phyloP scores from a whole-genome alignment of 2,888 invertebrate genomes.

The Clostera curtula region DNA sequence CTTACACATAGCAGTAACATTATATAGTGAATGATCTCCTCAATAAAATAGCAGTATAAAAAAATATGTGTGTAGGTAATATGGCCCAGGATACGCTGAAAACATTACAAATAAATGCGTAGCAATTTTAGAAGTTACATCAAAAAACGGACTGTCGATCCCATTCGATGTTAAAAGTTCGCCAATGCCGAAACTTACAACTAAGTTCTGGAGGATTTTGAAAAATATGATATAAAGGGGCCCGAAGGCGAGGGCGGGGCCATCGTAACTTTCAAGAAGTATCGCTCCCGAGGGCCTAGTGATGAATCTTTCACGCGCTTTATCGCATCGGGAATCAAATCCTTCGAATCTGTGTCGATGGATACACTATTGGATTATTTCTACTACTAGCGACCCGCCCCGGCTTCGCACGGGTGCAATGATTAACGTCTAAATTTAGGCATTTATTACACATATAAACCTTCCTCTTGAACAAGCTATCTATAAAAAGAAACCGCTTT shows the following conservation, averaged over 20 bases:
- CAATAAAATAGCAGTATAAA: conserved; percentile 7
- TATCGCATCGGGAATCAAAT: conserved; percentile 65
- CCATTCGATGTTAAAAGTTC: conserved; percentile 50
- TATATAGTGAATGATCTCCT: too few relatives aligned
- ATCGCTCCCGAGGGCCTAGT: conserved; percentile 60
- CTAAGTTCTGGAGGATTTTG: conserved; percentile 50
- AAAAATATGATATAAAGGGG: conserved; percentile 67
- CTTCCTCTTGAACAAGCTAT: too few relatives aligned
- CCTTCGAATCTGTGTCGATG: conserved; percentile 37
- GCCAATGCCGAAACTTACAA: conserved; percentile 35
- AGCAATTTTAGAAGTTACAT: conserved; percentile 25
- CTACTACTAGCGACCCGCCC: too few relatives aligned
- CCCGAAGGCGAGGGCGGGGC: conserved; percentile 46
- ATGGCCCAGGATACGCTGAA: conserved; percentile 9
- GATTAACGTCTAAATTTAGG: too few relatives aligned
- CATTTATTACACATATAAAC: too few relatives aligned
- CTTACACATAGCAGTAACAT: too few relatives aligned
- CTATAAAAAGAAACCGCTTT: too few relatives aligned
- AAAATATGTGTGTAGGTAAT: conserved; percentile 15
- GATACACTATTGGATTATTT: too few relatives aligned
- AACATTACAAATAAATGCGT: conserved; percentile 8
- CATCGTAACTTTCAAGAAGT: conserved; percentile 62
- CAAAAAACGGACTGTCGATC: conserved; percentile 36
- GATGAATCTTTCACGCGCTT: conserved; percentile 72
- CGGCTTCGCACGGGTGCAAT: too few relatives aligned